A percentile compares a stretch with the other conserved stretches of the same genome.
phyloP scores from a whole-genome alignment of 2,888 invertebrate species.

The Incurvaria masculella region DNA sequence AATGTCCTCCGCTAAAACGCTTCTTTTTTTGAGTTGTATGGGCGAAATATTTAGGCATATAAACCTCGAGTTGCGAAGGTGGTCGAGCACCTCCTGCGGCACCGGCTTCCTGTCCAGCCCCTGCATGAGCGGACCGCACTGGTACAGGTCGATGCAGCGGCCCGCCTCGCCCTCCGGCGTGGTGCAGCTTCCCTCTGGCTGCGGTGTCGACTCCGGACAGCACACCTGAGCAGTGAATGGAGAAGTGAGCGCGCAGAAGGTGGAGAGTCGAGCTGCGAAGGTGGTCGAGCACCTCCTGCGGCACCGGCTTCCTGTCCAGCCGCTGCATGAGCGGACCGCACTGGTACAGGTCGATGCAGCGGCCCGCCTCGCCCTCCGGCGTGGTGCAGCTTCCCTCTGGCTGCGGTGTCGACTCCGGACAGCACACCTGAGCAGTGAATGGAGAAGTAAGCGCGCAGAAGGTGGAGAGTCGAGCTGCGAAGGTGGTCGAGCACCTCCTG shows the following conservation, averaged over 20 bases:
- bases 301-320: conserved; percentile 15
- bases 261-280: too few relatives aligned
- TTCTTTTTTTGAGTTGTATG: too few relatives aligned
- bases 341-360: conserved; percentile 24
- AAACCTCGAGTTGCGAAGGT: too few relatives aligned
- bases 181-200: conserved; percentile 17
- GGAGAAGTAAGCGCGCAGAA: too few relatives aligned
- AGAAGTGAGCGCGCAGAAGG: too few relatives aligned
- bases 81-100: too few relatives aligned
- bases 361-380: conserved; percentile 25
- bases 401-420: conserved; percentile 15
- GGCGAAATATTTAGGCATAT: too few relatives aligned
- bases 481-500: conserved; percentile 6
- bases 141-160: conserved; percentile 23
- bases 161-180: conserved; percentile 27
- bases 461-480: conserved; percentile 10
- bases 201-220: not conserved
- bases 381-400: conserved; percentile 22
- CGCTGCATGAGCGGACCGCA: conserved; percentile 23
- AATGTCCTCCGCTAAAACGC: too few relatives aligned
- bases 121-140: conserved; percentile 22
- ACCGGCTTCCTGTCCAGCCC: conserved; percentile 20
- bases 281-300: not conserved
- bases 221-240: conserved; percentile 12
- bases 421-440: too few relatives aligned